Conservation (phyloP, 2,797 vertebrate genomes). For the Phrynocephalus forsythii region DNA sequence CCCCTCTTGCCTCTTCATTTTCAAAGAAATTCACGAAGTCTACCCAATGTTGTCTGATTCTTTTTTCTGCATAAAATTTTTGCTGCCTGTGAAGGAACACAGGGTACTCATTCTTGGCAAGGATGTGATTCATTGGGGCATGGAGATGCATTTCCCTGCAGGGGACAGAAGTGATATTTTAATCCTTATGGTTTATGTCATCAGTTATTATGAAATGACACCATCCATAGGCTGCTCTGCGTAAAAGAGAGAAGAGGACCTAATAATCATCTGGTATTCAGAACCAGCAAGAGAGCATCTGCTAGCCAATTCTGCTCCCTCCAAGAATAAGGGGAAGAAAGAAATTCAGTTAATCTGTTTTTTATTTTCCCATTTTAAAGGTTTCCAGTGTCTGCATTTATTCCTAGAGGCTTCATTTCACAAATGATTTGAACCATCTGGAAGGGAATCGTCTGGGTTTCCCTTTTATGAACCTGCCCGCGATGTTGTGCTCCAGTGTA, state of each 20-base stretch:
- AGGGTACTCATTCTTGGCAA: constrained; percentile 44
- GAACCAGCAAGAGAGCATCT: constrained; percentile 39
- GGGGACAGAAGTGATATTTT: constrained; percentile 61
- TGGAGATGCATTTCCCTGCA: constrained; percentile 51
- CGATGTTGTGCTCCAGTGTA: constrained; percentile 48
- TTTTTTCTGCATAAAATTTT: constrained; percentile 34
- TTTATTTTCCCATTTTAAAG: constrained; percentile 72
- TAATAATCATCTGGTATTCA: constrained; percentile 39
- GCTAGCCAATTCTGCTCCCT: constrained; percentile 30
- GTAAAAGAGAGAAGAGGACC: not conserved
- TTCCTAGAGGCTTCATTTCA: constrained; percentile 70
- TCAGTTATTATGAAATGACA: constrained; percentile 38
- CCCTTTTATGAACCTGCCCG: constrained; percentile 61
- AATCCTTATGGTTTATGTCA: constrained; percentile 63
- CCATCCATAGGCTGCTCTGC: constrained; percentile 49
- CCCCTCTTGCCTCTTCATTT: not conserved
- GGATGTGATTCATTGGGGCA: constrained; percentile 47
- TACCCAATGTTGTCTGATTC: not conserved
- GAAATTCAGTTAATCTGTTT: constrained; percentile 64
- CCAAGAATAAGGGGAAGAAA: constrained; percentile 35
- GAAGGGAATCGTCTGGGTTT: constrained; percentile 58
- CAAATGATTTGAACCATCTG: constrained; percentile 70
- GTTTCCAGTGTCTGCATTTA: constrained; percentile 71
- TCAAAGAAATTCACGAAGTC: constrained; percentile 16
- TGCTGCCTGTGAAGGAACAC: constrained; percentile 30